Conservation (phyloP, 1,140 invertebrate genomes). For the Brachionus angularis region DNA sequence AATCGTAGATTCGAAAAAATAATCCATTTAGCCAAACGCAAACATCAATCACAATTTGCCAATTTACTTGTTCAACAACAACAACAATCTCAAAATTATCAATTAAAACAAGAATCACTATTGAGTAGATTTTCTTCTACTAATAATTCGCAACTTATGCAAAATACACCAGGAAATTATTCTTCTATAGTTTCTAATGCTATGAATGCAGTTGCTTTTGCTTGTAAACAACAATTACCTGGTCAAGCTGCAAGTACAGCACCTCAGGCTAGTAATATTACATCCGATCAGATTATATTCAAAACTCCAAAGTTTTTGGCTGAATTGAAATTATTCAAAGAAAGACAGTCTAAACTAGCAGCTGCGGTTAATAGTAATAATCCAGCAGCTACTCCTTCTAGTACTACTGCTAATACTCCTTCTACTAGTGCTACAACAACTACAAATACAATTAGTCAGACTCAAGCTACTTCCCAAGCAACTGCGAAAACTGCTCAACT, state of each 20-base stretch:
- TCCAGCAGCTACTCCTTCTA: no score
- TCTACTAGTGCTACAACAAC: background rate
- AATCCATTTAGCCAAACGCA: conserved; percentile 4
- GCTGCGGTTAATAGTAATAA: background rate
- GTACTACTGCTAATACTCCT: no score
- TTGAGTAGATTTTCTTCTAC: background rate
- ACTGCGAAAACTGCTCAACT: background rate
- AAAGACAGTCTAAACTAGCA: conserved; percentile 32
- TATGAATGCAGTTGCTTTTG: conserved; percentile 3
- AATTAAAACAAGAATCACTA: background rate
- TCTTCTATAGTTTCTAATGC: conserved; percentile 11
- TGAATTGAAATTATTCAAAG: conserved; percentile 25
- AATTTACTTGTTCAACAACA: background rate
- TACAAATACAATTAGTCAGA: background rate
- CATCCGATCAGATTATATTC: background rate
- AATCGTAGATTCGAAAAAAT: conserved; percentile 23
- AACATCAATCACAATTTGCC: conserved; percentile 2
- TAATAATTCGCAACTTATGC: background rate
- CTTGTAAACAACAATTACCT: conserved; percentile 3
- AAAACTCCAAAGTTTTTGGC: conserved; percentile 11
- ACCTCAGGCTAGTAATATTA: background rate
- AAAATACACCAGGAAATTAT: background rate
- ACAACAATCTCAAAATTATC: background rate
- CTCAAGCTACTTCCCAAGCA: background rate
- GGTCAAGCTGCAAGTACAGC: background rate